These are phyloP conservation scores for Danio tinwini DNA, from an alignment of 2,797 vertebrate species.

Conservation along the genomic window DNA sequence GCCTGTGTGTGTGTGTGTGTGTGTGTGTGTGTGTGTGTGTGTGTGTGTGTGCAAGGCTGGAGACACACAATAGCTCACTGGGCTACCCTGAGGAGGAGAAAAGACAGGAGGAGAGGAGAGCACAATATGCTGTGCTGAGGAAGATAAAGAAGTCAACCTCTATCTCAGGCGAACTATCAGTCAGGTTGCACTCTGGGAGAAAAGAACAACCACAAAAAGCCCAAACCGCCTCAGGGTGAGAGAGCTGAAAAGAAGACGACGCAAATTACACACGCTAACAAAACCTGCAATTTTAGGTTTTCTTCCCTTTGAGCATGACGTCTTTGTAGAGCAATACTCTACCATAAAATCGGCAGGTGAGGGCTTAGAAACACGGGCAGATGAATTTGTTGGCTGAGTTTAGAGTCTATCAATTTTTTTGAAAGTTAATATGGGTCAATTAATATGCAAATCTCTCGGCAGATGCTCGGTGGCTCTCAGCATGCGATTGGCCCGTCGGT, in stretches of 20 bases:
- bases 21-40: slow-evolving; percentile 47
- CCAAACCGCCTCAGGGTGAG: slow-evolving; percentile 31
- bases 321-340: slow-evolving; percentile 32
- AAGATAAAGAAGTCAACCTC: slow-evolving; percentile 48
- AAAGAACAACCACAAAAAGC: slow-evolving; percentile 48
- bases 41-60: slow-evolving; percentile 45
- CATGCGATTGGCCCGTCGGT: slow-evolving; percentile 92
- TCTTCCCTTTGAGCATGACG: slow-evolving; percentile 22
- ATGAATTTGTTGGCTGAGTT: slow-evolving; percentile 45
- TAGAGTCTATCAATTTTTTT: slow-evolving; percentile 54
- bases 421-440: slow-evolving; percentile 97
- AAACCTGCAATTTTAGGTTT: slow-evolving; percentile 37
- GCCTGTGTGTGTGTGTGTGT: slow-evolving; percentile 46
- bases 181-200: slow-evolving; percentile 35
- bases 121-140: slow-evolving; percentile 37
- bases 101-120: slow-evolving; percentile 42
- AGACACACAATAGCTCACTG: slow-evolving; percentile 56
- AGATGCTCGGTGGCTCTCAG: slow-evolving; percentile 95
- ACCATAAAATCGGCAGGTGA: slow-evolving; percentile 52
- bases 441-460: slow-evolving; percentile 98
- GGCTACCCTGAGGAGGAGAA: slow-evolving; percentile 44
- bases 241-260: slow-evolving; percentile 36
- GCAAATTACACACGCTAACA: slow-evolving; percentile 43
- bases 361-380: slow-evolving; percentile 29
- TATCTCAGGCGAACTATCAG: slow-evolving; percentile 44